Percentiles rank a stretch among this genome's conserved stretches.
Evolutionary conservation across 2,888 invertebrate species (phyloP).

Genomic region (Agrotis exclamationis): DNA sequence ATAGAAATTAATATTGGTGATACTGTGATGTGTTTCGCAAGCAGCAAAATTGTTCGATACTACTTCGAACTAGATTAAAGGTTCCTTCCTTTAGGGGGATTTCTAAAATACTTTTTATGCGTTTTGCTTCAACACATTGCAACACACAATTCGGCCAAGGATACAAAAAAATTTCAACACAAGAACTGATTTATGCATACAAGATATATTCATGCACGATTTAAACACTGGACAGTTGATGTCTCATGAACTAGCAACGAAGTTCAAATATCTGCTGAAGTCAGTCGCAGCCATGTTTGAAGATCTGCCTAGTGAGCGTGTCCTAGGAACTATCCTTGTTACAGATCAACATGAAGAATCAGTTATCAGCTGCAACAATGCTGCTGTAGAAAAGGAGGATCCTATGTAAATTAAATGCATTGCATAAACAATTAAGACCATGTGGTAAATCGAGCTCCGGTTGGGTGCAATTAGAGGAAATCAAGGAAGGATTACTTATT

Average conservation of each 20-base stretch:
- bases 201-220: constrained; percentile 31
- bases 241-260: not conserved
- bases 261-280: constrained; percentile 25
- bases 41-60: constrained; percentile 12
- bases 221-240: not conserved
- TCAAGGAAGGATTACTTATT: too few species aligned
- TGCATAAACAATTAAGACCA: too few species aligned
- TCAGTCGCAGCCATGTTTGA: constrained; percentile 24
- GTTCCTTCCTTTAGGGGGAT: not conserved
- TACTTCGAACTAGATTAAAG: constrained; percentile 12
- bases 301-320: constrained; percentile 14
- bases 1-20: constrained; percentile 9
- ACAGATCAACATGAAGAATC: not conserved
- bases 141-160: not conserved
- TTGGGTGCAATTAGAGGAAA: too few species aligned
- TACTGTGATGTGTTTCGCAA: not conserved
- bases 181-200: constrained; percentile 26
- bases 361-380: not conserved
- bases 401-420: too few species aligned
- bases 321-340: constrained; percentile 30
- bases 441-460: too few species aligned
- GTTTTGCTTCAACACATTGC: constrained; percentile 1
- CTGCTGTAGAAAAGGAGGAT: too few species aligned
- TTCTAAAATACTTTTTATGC: constrained; percentile 16
- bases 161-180: not conserved